Evolutionary conservation across 2,888 invertebrate species (phyloP).

Genomic region (Allophyes oxyacanthae): DNA sequence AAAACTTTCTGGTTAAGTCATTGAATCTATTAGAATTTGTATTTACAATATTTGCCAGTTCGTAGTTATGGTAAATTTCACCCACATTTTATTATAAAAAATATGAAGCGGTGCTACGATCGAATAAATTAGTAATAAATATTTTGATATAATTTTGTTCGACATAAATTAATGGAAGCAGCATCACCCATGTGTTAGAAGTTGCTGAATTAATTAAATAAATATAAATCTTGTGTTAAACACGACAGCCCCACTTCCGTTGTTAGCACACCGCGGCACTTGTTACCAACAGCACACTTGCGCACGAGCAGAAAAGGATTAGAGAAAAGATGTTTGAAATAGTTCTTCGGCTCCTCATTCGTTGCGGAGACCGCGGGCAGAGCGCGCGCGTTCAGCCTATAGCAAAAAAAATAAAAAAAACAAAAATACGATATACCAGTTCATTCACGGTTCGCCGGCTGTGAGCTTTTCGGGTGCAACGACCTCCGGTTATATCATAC

Average conservation of each 20-base stretch:
- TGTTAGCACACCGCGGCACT: slow-evolving; percentile 71
- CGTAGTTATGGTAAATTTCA: too few species aligned
- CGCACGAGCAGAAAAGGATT: slow-evolving; percentile 82
- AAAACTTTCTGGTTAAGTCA: too few species aligned
- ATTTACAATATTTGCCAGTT: too few species aligned
- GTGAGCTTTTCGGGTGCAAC: slow-evolving; percentile 74
- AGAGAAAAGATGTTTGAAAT: slow-evolving; percentile 87
- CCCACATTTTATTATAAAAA: slow-evolving; percentile 4
- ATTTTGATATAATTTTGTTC: slow-evolving; percentile 30
- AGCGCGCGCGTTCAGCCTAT: slow-evolving; percentile 75
- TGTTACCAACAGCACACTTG: slow-evolving; percentile 73
- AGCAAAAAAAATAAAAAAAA: slow-evolving; percentile 56
- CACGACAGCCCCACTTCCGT: slow-evolving; percentile 71
- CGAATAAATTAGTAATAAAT: slow-evolving; percentile 44
- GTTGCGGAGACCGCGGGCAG: slow-evolving; percentile 79
- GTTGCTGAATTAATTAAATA: slow-evolving; percentile 56
- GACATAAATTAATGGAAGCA: slow-evolving; percentile 40
- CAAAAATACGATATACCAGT: slow-evolving; percentile 73
- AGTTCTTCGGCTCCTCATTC: slow-evolving; percentile 87
- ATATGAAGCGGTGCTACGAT: slow-evolving; percentile 4
- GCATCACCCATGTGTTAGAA: slow-evolving; percentile 43
- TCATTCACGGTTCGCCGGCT: slow-evolving; percentile 79
- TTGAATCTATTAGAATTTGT: too few species aligned
- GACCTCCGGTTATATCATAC: slow-evolving; percentile 75
- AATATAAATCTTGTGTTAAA: slow-evolving; percentile 64